Conservation (phyloP, 2,888 invertebrate genomes). For the Abscondita cerata region DNA sequence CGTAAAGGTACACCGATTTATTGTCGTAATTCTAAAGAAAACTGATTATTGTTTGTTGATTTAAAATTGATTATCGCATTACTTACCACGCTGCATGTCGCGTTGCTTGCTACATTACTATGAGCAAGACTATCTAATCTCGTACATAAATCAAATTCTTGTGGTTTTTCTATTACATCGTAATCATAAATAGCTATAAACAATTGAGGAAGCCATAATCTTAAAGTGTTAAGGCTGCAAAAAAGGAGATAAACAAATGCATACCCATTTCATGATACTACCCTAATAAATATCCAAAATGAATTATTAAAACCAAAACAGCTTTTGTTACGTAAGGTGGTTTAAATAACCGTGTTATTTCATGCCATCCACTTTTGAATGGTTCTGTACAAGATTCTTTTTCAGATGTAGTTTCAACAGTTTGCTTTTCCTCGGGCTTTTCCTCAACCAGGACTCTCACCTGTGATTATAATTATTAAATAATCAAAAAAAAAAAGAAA, state of each 20-base stretch:
- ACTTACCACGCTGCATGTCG: constrained; percentile 41
- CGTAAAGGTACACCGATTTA: constrained; percentile 69
- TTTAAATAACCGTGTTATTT: constrained; percentile 70
- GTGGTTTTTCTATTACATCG: constrained; percentile 44
- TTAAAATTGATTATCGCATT: not conserved
- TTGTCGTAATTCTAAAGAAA: constrained; percentile 48
- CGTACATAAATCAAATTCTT: constrained; percentile 54
- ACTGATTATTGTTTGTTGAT: not conserved
- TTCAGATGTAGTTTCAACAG: constrained; percentile 53
- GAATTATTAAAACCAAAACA: constrained; percentile 68
- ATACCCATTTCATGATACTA: constrained; percentile 54
- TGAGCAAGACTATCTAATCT: constrained; percentile 60
- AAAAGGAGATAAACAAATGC: too few relatives aligned
- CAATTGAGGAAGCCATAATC: constrained; percentile 87
- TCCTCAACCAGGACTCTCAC: constrained; percentile 55
- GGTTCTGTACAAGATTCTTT: constrained; percentile 54
- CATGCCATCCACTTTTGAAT: constrained; percentile 65
- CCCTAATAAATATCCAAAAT: constrained; percentile 72
- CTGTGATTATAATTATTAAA: constrained; percentile 48
- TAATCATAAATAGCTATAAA: constrained; percentile 71
- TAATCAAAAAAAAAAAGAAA: not conserved
- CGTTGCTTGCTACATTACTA: constrained; percentile 28
- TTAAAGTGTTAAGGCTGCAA: constrained; percentile 72
- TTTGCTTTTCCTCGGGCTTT: constrained; percentile 47
- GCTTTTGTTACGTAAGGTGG: constrained; percentile 69